Evolutionary conservation across 2,113 vertebrate species (phyloP), one percentile per base, ranked within the genome.

Genomic region (Archocentrus centrarchus): DNA sequence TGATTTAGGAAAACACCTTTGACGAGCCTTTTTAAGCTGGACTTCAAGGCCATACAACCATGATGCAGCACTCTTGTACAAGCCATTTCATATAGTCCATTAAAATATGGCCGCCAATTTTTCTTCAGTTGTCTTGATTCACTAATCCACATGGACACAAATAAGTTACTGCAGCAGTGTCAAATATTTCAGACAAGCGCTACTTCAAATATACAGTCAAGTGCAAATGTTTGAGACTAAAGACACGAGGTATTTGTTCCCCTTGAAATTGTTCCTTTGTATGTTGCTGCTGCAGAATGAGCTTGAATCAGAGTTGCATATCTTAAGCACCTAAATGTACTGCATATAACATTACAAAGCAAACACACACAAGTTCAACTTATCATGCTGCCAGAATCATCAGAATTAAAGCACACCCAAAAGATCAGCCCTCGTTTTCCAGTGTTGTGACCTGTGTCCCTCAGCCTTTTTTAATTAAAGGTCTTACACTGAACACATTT

Each of bases 161-260:
- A 2, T 50, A 3, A 53, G 24, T 24, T 5, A 30, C 66, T 70
- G 66, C 6, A 6, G 8, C 0, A 2, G 50, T 53, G 32, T 44
- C 50, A 20, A 70, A 53, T 32, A 27, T 70, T 41, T 50, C 64
- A 70, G 9, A 70, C 9, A 0, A 70, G 64, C 47, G 47, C 9
- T 68, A 4, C 24, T 70, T 11, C 9, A 50, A 3, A 68, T 27
- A 27, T 27, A 1, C 64, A 70, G 4, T 70, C 5, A 2, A 20
- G 41, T 30, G 41, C 15, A 70, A 50, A 70, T 70, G 44, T 70
- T 30, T 70, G 24, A 53, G 41, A 70, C 47, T 22, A 70, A 47
- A 30, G 64, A 47, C 22, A 50, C 0, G 0, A 27, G 39, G 14
- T 24, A 11, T 8, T 0, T 30, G 30, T 2, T 15, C 35, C 35